Evolutionary conservation across 2,888 invertebrate genomes (phyloP).

Genomic region (Eurois occulta): DNA sequence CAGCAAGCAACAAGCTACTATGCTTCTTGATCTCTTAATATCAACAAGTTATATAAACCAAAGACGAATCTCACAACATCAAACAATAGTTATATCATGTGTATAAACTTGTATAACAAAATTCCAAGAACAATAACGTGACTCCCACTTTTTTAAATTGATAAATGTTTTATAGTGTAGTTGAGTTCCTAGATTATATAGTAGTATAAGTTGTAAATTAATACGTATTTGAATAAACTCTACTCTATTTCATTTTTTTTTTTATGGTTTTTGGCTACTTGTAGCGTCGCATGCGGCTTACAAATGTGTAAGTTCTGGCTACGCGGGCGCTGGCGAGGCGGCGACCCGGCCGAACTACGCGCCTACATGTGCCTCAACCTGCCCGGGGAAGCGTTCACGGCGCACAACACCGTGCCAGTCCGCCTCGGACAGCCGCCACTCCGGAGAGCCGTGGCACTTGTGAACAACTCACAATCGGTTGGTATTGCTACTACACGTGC

Average conservation of each 20-base stretch:
- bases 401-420: slow-evolving; percentile 73
- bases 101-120: too few species aligned
- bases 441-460: slow-evolving; percentile 75
- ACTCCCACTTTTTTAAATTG: too few species aligned
- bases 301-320: slow-evolving; percentile 78
- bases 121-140: too few species aligned
- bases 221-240: too few species aligned
- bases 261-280: not conserved
- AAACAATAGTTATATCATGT: too few species aligned
- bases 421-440: slow-evolving; percentile 67
- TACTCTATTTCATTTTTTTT: too few species aligned
- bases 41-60: not conserved
- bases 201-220: too few species aligned
- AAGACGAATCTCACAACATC: not conserved
- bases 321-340: slow-evolving; percentile 80
- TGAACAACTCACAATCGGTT: slow-evolving; percentile 71
- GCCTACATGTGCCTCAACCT: slow-evolving; percentile 77
- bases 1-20: too few species aligned
- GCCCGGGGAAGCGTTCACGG: slow-evolving; percentile 37
- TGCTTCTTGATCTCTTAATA: not conserved
- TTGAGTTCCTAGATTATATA: too few species aligned
- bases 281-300: slow-evolving; percentile 71
- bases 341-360: slow-evolving; percentile 72
- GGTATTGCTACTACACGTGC: slow-evolving; percentile 43
- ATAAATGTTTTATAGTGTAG: too few species aligned